Base-by-base conservation (phyloP, 2,797 vertebrate species). In the Anabas testudineus region DNA sequence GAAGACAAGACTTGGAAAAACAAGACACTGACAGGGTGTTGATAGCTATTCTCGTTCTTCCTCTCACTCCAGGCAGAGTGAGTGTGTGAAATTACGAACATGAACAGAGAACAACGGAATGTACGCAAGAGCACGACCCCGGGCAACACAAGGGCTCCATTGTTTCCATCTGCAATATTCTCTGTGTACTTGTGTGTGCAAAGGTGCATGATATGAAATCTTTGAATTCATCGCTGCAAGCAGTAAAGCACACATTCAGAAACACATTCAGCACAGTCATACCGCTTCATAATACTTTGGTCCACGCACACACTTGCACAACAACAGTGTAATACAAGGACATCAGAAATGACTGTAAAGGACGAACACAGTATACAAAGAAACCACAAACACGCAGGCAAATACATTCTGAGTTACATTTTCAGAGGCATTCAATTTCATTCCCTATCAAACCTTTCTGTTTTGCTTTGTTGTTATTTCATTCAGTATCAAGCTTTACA, bases 191-290 rank as follows among this genome's bases (percentile, higher is more conserved):
- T 37, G 41, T 24, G 53, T 56, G 55, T 45, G 60, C 42, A 55
- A 6, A 24, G 41, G 64, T 13, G 67, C 4, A 18, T 53, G 68
- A 73, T 32, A 61, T 76, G 65, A 87, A 81, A 81, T 74, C 64
- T 76, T 22, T 24, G 30, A 80, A 81, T 60, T 67, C 57, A 69
- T 77, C 76, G 80, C 85, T 82, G 63, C 14, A 1, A 78, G 81
- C 81, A 24, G 51, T 49, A 71, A 67, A 75, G 24, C 63, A 84
- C 71, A 77, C 80, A 84, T 81, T 85, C 63, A 84, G n/a, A n/a
- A n/a, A n/a, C 72, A 77, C 80, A 83, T 82, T 86, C 87, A 91
- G 67, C 72, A 71, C 83, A 88, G 83, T 87, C 78, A 91, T 82
- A 82, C 52, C 56, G 63, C 72, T 42, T 48, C 54, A 48, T 70